Percentiles rank a stretch among this genome's conserved stretches.
phyloP scores from a whole-genome alignment of 2,797 vertebrate genomes.

The Bradypus variegatus region DNA sequence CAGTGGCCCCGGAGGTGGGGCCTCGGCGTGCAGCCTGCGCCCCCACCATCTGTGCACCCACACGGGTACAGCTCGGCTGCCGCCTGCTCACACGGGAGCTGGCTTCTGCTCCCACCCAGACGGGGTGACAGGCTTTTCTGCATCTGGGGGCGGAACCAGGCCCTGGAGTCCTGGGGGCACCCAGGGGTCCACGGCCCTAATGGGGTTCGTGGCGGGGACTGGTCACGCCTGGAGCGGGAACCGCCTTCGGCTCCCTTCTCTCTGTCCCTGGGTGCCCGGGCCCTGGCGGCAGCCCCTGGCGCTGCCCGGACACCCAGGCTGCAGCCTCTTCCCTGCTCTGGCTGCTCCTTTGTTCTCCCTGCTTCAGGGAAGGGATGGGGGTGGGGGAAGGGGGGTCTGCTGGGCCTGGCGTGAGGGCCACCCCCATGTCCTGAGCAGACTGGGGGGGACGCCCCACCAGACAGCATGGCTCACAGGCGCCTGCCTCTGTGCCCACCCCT shows the following conservation, averaged over 20 bases:
- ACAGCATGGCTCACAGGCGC: neutral
- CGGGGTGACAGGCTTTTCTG: neutral
- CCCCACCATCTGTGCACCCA: fast-evolving
- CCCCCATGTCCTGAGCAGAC: neutral
- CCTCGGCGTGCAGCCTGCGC: neutral
- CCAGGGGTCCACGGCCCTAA: neutral
- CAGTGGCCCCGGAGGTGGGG: neutral
- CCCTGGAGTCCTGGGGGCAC: neutral
- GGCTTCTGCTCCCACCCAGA: neutral
- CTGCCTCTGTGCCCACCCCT: too few species aligned
- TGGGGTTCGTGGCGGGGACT: too few species aligned
- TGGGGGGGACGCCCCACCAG: neutral
- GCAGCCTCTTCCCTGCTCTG: neutral
- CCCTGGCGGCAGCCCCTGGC: neutral
- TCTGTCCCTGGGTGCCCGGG: neutral
- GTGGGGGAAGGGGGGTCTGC: neutral
- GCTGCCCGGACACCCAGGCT: neutral
- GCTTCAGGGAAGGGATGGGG: neutral
- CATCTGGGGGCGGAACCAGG: too few species aligned
- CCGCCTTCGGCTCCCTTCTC: too few species aligned
- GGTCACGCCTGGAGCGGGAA: too few species aligned
- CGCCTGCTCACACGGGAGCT: fast-evolving
- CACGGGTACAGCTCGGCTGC: neutral
- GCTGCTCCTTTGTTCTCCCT: slow-evolving; percentile 32
- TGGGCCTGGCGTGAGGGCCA: neutral